Conservation (phyloP, 2,797 vertebrate species). For the Balearica regulorum region DNA sequence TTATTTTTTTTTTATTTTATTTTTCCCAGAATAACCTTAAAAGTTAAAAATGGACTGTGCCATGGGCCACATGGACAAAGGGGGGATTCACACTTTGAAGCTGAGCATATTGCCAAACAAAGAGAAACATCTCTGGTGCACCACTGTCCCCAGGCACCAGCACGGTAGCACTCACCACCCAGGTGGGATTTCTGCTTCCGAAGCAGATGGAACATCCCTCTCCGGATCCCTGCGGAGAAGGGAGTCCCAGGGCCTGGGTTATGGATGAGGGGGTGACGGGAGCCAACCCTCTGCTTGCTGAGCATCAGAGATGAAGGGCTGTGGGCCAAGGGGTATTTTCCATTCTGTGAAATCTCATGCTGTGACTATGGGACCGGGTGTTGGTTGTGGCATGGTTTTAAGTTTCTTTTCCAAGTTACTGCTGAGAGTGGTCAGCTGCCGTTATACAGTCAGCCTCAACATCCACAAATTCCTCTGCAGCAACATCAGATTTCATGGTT, state of each 20-base stretch:
- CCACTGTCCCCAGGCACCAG: not conserved
- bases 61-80: not conserved
- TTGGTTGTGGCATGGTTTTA: not conserved
- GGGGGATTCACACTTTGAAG: not conserved
- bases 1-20: not conserved
- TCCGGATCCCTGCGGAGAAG: not conserved
- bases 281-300: not conserved
- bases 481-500: not conserved
- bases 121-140: not conserved
- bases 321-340: not conserved
- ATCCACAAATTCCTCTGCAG: not conserved
- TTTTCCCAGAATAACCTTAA: not conserved
- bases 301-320: not conserved
- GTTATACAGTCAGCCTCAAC: not conserved
- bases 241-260: not conserved
- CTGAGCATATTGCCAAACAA: not conserved
- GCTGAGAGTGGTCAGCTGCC: not conserved
- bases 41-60: not conserved
- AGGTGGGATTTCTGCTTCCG: not conserved
- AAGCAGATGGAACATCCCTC: not conserved
- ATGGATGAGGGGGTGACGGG: fast-evolving
- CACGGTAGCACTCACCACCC: fast-evolving
- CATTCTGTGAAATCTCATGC: not conserved
- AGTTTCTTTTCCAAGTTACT: not conserved
- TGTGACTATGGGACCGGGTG: not conserved